A percentile compares a stretch with the other conserved stretches of the same genome.
phyloP scores from a whole-genome alignment of 1,140 invertebrate genomes.

The Lordiphosa clarofinis region DNA sequence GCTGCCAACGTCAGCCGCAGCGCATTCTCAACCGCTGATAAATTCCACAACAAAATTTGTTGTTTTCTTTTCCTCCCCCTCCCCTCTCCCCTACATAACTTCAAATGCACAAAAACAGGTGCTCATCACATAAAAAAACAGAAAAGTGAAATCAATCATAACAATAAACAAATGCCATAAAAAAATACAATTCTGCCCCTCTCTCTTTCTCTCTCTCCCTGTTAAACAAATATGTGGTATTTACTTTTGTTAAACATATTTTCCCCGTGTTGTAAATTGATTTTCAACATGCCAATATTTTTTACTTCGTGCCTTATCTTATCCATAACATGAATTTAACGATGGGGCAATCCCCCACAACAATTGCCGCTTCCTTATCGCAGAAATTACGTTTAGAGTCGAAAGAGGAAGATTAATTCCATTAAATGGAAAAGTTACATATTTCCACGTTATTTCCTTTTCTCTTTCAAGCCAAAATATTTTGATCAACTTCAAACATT shows the following conservation, averaged over 20 bases:
- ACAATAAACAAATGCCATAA: constrained; percentile 37
- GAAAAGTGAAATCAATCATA: constrained; percentile 72
- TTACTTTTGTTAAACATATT: neutral
- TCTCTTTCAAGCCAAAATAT: constrained; percentile 34
- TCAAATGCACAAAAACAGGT: constrained; percentile 30
- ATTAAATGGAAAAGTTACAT: neutral
- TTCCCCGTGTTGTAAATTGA: constrained; percentile 38
- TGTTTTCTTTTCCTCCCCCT: neutral
- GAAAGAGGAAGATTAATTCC: constrained; percentile 1
- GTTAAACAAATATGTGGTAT: constrained; percentile 13
- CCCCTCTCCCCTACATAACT: too few relatives aligned
- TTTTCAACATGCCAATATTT: constrained; percentile 48
- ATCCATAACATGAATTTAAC: constrained; percentile 59
- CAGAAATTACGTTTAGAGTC: constrained; percentile 11
- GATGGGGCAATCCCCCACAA: constrained; percentile 40
- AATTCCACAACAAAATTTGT: constrained; percentile 22
- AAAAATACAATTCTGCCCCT: constrained; percentile 18
- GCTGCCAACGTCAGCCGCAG: neutral
- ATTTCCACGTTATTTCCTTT: constrained; percentile 36
- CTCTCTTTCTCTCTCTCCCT: neutral
- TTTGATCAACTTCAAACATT: constrained; percentile 61
- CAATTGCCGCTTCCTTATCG: constrained; percentile 37
- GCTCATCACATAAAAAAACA: constrained; percentile 31
- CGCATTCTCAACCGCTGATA: constrained; percentile 14
- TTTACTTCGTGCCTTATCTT: constrained; percentile 49